Evolutionary conservation across 1,140 invertebrate genomes (phyloP).

Genomic region (Dinoponera quadriceps): DNA sequence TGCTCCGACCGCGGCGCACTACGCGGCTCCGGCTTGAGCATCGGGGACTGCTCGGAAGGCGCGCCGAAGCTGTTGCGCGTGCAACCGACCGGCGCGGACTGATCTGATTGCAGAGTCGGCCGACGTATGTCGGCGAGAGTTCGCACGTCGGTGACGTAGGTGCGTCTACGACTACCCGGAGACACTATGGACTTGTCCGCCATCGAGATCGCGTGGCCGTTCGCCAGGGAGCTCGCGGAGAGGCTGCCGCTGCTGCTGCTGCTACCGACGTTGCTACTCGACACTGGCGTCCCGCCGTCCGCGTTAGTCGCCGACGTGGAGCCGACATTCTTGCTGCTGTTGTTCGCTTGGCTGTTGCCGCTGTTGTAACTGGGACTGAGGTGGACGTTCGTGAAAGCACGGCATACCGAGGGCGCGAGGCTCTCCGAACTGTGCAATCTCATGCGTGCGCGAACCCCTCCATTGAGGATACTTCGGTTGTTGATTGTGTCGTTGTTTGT

Average conservation of each 20-base stretch:
- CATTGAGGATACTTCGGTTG: constrained; percentile 88
- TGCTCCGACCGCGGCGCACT: constrained; percentile 37
- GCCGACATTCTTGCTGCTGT: constrained; percentile 52
- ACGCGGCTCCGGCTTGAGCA: constrained; percentile 51
- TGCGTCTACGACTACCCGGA: constrained; percentile 27
- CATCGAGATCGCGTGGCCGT: constrained; percentile 65
- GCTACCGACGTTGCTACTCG: constrained; percentile 5
- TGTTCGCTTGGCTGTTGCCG: constrained; percentile 47
- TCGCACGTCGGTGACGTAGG: constrained; percentile 12
- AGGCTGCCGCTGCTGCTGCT: constrained; percentile 34
- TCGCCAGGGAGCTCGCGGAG: constrained; percentile 51
- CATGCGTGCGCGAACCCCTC: constrained; percentile 89
- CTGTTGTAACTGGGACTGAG: constrained; percentile 68
- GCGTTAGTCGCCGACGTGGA: constrained; percentile 11
- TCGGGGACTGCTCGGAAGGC: constrained; percentile 17
- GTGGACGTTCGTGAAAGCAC: constrained; percentile 76
- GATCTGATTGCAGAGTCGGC: constrained; percentile 11
- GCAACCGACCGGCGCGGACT: neutral
- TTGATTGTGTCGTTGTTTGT: constrained; percentile 81
- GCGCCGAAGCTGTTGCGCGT: neutral
- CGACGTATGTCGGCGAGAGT: constrained; percentile 10
- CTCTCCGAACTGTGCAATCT: constrained; percentile 87
- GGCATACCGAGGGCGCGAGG: constrained; percentile 78
- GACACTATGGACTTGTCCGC: constrained; percentile 58
- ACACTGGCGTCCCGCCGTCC: constrained; percentile 21